Percentiles rank a stretch among this genome's conserved stretches.
Conservation (phyloP, 2,113 vertebrate species). For the Anoplopoma fimbria region DNA sequence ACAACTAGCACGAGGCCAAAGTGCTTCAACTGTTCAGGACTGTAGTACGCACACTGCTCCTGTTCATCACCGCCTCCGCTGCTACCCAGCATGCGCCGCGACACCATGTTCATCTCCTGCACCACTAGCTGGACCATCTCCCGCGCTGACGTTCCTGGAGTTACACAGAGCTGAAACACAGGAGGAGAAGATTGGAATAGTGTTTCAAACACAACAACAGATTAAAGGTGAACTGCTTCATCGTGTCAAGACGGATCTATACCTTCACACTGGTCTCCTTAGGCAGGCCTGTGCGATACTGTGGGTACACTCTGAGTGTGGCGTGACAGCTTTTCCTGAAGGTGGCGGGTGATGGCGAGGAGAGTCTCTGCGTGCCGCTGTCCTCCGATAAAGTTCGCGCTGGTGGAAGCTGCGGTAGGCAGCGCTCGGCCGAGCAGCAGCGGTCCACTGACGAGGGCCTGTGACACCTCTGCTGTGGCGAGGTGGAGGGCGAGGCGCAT, state of each 20-base stretch:
- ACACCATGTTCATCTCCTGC: constrained; percentile 88
- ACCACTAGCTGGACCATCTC: constrained; percentile 92
- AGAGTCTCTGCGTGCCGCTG: constrained; percentile 85
- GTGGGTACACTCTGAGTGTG: constrained; percentile 88
- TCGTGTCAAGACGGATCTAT: background rate
- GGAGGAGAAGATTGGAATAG: background rate
- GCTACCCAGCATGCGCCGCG: constrained; percentile 73
- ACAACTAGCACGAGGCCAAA: constrained; percentile 88
- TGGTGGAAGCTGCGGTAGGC: constrained; percentile 59
- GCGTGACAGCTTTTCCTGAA: constrained; percentile 81
- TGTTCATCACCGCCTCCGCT: constrained; percentile 66
- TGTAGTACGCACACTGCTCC: constrained; percentile 82
- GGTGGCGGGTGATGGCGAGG: constrained; percentile 69
- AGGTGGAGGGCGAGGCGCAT: constrained; percentile 73
- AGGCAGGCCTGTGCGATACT: constrained; percentile 90
- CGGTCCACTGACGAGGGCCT: constrained; percentile 87
- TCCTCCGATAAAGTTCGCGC: constrained; percentile 84
- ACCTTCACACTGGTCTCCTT: constrained; percentile 93
- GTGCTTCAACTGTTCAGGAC: constrained; percentile 88
- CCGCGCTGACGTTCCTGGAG: constrained; percentile 82
- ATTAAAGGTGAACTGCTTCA: background rate
- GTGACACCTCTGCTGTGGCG: constrained; percentile 76
- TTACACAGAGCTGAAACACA: constrained; percentile 86
- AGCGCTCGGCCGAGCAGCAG: constrained; percentile 74
- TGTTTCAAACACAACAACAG: background rate